Conservation (phyloP, 1,140 invertebrate genomes). For the Drosophila mayri region DNA sequence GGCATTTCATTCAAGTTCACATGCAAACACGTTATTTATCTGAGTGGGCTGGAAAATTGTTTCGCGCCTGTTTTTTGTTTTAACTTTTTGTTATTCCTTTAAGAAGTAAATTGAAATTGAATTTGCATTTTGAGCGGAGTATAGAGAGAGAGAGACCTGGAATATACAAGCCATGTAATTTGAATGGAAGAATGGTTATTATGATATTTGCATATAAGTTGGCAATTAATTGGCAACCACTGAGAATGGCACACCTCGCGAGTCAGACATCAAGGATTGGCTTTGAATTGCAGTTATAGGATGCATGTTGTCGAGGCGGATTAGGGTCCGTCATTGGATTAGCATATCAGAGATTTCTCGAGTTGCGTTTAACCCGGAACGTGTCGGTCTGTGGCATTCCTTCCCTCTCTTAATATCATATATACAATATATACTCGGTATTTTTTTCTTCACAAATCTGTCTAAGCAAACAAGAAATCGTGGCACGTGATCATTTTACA, state of each 20-base stretch:
- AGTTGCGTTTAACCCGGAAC: slow-evolving; percentile 53
- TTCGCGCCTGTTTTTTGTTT: slow-evolving; percentile 64
- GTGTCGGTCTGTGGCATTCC: slow-evolving; percentile 61
- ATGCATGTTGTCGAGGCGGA: slow-evolving; percentile 27
- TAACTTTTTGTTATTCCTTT: not conserved
- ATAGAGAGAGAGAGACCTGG: slow-evolving; percentile 11
- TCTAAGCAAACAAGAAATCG: slow-evolving; percentile 52
- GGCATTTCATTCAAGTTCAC: slow-evolving; percentile 79
- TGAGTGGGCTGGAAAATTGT: slow-evolving; percentile 77
- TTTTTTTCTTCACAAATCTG: slow-evolving; percentile 33
- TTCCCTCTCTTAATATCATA: slow-evolving; percentile 2
- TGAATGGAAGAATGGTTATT: slow-evolving; percentile 69
- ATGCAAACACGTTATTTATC: slow-evolving; percentile 50
- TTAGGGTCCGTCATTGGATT: slow-evolving; percentile 51
- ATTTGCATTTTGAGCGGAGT: slow-evolving; percentile 38
- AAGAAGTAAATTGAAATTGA: slow-evolving; percentile 33
- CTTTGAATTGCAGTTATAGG: slow-evolving; percentile 12
- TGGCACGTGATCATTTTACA: slow-evolving; percentile 74
- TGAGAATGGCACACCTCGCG: slow-evolving; percentile 61
- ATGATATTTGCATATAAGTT: slow-evolving; percentile 78
- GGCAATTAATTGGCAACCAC: slow-evolving; percentile 75
- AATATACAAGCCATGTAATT: slow-evolving; percentile 52
- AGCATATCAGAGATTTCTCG: slow-evolving; percentile 75
- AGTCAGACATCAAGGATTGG: slow-evolving; percentile 69
- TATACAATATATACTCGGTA: slow-evolving; percentile 1